Evolutionary conservation across 2,888 invertebrate species (phyloP), one percentile per base, ranked within the genome.

Genomic region (Ophion obscuratus): DNA sequence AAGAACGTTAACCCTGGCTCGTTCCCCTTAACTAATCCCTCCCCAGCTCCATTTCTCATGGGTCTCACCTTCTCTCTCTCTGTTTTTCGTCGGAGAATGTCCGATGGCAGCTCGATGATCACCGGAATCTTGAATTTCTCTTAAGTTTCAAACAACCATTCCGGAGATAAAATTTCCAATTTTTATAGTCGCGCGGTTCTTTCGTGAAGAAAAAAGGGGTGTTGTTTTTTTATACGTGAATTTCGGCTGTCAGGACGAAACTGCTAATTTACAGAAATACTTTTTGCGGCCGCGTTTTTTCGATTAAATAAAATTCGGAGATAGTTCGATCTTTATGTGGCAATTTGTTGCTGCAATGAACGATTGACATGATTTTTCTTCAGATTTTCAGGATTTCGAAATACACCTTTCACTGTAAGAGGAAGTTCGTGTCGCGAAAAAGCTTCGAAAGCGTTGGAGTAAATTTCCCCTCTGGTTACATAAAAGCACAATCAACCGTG

Each of bases 1-100:
- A 81, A 70, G 71, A 67, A 80, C 67, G 87, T 89, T 89, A 89
- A 88, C 86, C 77, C 88, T 88, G 24, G 27, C 85, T 87, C 83
- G 83, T 85, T 75, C 86, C 85, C 66, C 84, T 88, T 88, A 80
- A 79, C 84, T 80, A 86, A 88, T 82, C 80, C 77, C 53, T 57
- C 20, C 67, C 11, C 57, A 44, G 66, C n/a, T 11, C 66, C 71
- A 67, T 74, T 53, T 31, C n/a, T 57, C 62, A 83, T 47, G 27
- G n/a, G 17, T 17, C 9, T 44, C 74, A 80, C 44, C 59, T 68
- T 10, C 31, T 47, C 44, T 24, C 73, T 24, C 73, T 59, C 68
- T 9, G 17, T 59, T 27, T 78, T 40, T 14, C 59, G 36, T 36
- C 31, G 27, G 40, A 10, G 20, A 66, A 66, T 62, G 17, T 10